Evolutionary conservation across 1,140 invertebrate genomes (phyloP).

Genomic region (Agrilus planipennis): DNA sequence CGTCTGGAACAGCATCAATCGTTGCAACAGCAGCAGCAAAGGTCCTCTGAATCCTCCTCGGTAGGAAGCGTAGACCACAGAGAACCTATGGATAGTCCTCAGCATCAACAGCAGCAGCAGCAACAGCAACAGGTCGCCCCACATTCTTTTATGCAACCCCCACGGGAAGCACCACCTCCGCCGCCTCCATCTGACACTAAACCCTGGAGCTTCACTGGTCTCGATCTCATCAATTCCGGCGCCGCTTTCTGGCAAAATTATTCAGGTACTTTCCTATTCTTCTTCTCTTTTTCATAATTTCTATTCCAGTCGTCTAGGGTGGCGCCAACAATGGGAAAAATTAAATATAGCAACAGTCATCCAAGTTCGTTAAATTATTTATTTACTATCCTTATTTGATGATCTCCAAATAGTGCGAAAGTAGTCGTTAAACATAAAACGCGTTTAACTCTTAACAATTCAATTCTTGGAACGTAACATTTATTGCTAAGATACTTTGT

Average conservation of each 20-base stretch:
- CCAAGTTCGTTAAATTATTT: too few species aligned
- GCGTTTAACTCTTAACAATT: too few species aligned
- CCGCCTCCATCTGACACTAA: constrained; percentile 43
- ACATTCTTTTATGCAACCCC: constrained; percentile 9
- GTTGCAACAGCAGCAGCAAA: too few species aligned
- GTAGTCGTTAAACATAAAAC: too few species aligned
- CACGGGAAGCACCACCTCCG: constrained; percentile 32
- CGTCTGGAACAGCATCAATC: constrained; percentile 9
- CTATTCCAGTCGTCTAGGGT: too few species aligned
- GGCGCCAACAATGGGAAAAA: too few species aligned
- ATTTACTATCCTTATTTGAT: too few species aligned
- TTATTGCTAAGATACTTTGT: too few species aligned
- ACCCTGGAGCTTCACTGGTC: constrained; percentile 60
- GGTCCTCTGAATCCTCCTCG: constrained; percentile 4
- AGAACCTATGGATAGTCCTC: constrained; percentile 15
- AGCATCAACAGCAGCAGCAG: constrained; percentile 18
- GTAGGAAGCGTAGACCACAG: constrained; percentile 7
- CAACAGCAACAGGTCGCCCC: constrained; percentile 20
- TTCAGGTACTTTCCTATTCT: constrained; percentile 53
- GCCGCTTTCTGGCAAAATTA: constrained; percentile 82
- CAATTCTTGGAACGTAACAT: too few species aligned
- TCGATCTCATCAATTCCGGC: constrained; percentile 60
- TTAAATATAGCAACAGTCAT: too few species aligned
- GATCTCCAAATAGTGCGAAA: too few species aligned
- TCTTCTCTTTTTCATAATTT: too few species aligned